Evolutionary conservation across 2,797 vertebrate species (phyloP).

Genomic region (Myotis planiceps): DNA sequence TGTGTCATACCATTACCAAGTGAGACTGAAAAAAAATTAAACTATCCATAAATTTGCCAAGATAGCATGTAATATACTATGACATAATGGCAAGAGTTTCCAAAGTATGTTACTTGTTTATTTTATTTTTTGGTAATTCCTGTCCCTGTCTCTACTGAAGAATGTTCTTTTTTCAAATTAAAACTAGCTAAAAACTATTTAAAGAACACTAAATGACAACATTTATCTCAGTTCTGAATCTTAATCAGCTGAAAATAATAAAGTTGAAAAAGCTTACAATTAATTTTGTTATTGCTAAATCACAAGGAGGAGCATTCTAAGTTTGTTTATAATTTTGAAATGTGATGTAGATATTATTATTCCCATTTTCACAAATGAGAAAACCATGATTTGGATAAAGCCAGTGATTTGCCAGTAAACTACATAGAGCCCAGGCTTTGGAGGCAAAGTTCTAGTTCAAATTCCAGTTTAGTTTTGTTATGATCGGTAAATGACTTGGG

Average conservation of each 20-base stretch:
- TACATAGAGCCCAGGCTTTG: neutral
- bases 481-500: neutral
- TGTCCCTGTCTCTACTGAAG: constrained; percentile 39
- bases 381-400: neutral
- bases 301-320: neutral
- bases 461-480: neutral
- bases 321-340: constrained; percentile 35
- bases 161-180: constrained; percentile 68
- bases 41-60: constrained; percentile 70
- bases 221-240: constrained; percentile 34
- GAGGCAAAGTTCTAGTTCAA: neutral
- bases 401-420: neutral
- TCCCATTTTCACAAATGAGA: neutral
- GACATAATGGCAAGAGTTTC: constrained; percentile 61
- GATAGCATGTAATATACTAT: constrained; percentile 56
- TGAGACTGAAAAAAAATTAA: constrained; percentile 66
- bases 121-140: constrained; percentile 60
- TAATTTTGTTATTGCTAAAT: constrained; percentile 57
- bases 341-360: neutral
- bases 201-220: constrained; percentile 52
- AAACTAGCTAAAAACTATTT: constrained; percentile 61
- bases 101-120: constrained; percentile 70
- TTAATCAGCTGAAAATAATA: constrained; percentile 64
- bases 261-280: constrained; percentile 9
- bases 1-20: constrained; percentile 57